Evolutionary conservation across 37 sponge, comb jelly and placozoan species (phyloP), one percentile per base, ranked within the genome.

Genomic region (Agelas oroides): DNA sequence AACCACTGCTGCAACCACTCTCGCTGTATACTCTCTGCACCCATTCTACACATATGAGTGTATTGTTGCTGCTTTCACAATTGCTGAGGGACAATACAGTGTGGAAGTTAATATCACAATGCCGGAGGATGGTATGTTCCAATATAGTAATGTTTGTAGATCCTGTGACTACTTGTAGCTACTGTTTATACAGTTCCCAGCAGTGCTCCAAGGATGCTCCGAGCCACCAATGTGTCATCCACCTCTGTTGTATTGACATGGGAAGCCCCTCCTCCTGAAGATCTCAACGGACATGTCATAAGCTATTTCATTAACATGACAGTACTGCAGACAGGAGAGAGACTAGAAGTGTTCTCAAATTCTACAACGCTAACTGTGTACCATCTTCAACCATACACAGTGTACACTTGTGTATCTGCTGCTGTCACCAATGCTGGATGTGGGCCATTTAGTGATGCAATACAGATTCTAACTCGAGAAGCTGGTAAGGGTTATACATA

Each of bases 41-140:
- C 88, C 88, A 27, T 46, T 67, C 59, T 81, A 88, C 65, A 88
- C 88, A 31, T 88, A 88, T 54, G 11, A 65, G 2, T 81, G 69
- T 23, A 35, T 19, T 19, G 75, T 88, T 17, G 59, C 82, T 37
- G 88, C 88, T 27, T 52, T 53, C 28, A 87, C 79, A 34, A 75
- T 81, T 25, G 70, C 37, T 34, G 53, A 58, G 27, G 88, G 88
- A 18, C 88, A 82, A 40, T 88, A 66, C 36, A 75, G 76, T 53
- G 35, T 20, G 16, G n/a, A 25, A 5, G 21, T 59, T 3, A 56
- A 19, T 33, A 64, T 88, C 52, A 68, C 40, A 14, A 75, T 71
- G 19, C 75, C 66, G 21, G 77, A 88, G 54, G 76, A 80, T 59
- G 76, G 88, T 81, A 76, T 23, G 82, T 38, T 8, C 46, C 3